Evolutionary conservation across 2,797 vertebrate genomes (phyloP).

Genomic region (Emydoidea blandingii): DNA sequence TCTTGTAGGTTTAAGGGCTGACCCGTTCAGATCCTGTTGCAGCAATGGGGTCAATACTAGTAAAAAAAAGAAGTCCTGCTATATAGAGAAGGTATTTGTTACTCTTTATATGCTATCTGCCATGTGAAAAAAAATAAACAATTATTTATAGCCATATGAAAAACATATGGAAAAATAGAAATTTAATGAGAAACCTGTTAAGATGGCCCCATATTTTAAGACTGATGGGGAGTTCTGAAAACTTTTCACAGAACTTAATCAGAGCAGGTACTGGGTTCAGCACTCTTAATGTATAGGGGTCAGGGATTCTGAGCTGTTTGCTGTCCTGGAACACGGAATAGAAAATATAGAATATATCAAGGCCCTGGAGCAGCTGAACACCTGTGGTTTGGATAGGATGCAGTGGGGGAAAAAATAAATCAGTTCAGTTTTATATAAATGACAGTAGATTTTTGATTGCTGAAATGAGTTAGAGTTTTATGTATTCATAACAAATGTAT

Average conservation of each 20-base stretch:
- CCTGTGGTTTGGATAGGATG: rapidly evolving
- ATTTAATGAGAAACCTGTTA: not conserved
- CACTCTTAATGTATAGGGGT: not conserved
- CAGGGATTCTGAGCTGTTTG: not conserved
- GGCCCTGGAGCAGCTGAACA: not conserved
- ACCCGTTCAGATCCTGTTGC: not conserved
- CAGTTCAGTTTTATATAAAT: not conserved
- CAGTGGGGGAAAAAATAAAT: not conserved
- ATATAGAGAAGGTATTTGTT: not conserved
- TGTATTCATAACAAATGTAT: not conserved
- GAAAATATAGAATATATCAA: not conserved
- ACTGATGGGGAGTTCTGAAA: not conserved
- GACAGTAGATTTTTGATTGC: not conserved
- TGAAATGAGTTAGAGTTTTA: not conserved
- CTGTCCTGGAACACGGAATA: not conserved
- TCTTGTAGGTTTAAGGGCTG: not conserved
- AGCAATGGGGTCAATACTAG: not conserved
- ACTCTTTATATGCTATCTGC: not conserved
- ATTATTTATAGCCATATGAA: not conserved
- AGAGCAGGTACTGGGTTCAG: not conserved
- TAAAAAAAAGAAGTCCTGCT: not conserved
- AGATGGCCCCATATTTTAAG: not conserved
- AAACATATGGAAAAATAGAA: not conserved
- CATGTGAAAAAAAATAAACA: not conserved
- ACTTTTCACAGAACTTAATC: not conserved